Conservation (phyloP, 2,797 vertebrate genomes). For the Staurois parvus region DNA sequence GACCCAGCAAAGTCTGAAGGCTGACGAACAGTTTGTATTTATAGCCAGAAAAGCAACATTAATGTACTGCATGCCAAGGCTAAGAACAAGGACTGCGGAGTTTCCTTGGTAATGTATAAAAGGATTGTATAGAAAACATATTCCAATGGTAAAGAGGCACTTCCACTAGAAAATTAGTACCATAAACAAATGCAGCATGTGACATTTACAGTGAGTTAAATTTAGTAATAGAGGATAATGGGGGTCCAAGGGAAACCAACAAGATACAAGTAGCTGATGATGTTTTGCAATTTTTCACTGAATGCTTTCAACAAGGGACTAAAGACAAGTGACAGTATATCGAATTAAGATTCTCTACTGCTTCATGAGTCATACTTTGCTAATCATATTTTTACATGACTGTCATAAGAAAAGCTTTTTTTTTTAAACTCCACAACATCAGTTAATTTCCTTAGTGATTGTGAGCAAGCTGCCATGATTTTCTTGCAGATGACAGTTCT, state of each 20-base stretch:
- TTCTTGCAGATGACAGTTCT: neutral
- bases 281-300: neutral
- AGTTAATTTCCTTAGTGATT: neutral
- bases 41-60: conserved; percentile 17
- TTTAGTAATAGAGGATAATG: neutral
- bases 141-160: neutral
- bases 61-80: conserved; percentile 4
- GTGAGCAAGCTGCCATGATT: neutral
- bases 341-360: neutral
- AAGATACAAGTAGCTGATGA: no score
- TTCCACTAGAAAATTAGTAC: neutral
- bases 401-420: neutral
- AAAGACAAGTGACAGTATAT: neutral
- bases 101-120: conserved; percentile 21
- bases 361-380: neutral
- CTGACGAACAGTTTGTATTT: conserved; percentile 10
- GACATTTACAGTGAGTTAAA: neutral
- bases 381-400: neutral
- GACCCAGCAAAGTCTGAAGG: conserved; percentile 3
- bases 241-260: neutral
- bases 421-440: neutral
- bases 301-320: neutral
- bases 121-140: neutral
- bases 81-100: neutral
- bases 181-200: neutral